These are phyloP conservation scores for Malachius bipustulatus DNA, from an alignment of 2,888 invertebrate genomes.

Conservation along the genomic window DNA sequence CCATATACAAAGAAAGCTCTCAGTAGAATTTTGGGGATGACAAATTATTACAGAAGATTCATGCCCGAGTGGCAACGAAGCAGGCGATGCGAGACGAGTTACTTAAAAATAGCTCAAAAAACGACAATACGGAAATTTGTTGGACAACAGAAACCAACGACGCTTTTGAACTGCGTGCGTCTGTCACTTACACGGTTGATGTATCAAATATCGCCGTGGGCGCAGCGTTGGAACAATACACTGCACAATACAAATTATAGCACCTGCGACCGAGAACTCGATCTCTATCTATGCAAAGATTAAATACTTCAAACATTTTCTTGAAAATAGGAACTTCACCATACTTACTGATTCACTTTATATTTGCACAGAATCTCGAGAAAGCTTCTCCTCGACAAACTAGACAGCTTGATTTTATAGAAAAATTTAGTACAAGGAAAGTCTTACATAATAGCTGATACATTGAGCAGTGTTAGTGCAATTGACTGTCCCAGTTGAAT, in stretches of 20 bases:
- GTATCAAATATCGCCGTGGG: slow-evolving; percentile 33
- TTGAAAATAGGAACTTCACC: too few species aligned
- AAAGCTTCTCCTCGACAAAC: too few species aligned
- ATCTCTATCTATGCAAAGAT: slow-evolving; percentile 6
- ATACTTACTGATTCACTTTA: too few species aligned
- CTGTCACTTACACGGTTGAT: slow-evolving; percentile 27
- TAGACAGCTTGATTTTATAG: slow-evolving; percentile 3
- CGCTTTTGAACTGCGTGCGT: slow-evolving; percentile 16
- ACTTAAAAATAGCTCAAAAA: too few species aligned
- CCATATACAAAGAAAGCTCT: neutral
- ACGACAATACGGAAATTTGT: too few species aligned
- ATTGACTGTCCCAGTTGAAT: slow-evolving; percentile 5
- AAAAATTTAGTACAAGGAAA: slow-evolving; percentile 5
- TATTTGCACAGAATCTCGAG: too few species aligned
- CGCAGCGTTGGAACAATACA: slow-evolving; percentile 29
- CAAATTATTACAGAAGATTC: slow-evolving; percentile 18
- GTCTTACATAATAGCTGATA: slow-evolving; percentile 1
- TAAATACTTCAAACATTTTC: slow-evolving; percentile 5
- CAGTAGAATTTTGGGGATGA: slow-evolving; percentile 4
- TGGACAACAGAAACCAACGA: too few species aligned
- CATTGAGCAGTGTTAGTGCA: neutral
- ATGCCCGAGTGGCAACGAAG: too few species aligned
- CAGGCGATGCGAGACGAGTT: too few species aligned
- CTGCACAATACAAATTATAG: slow-evolving; percentile 6
- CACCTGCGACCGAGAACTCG: too few species aligned